phyloP scores from a whole-genome alignment of 2,888 invertebrate species.

The Dicyrtomina minuta region DNA sequence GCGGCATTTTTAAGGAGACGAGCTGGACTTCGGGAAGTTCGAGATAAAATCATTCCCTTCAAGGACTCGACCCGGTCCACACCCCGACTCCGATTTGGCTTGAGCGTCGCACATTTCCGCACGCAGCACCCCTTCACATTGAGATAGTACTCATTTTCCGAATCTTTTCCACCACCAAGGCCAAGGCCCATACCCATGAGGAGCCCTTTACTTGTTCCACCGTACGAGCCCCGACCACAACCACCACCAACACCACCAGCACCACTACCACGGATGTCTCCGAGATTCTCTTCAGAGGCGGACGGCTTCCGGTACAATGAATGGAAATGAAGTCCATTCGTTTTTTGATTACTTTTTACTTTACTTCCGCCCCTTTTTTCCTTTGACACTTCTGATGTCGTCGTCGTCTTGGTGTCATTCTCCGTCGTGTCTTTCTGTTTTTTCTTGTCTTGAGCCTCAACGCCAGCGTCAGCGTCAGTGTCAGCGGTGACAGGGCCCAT shows the following conservation, averaged over 20 bases:
- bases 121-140: conserved; percentile 42
- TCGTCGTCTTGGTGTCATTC: too few relatives aligned
- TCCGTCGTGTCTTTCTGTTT: too few relatives aligned
- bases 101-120: conserved; percentile 52
- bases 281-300: conserved; percentile 45
- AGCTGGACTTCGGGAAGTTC: conserved; percentile 43
- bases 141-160: conserved; percentile 42
- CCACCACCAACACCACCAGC: too few relatives aligned
- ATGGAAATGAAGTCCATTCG: conserved; percentile 20
- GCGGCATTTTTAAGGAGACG: conserved; percentile 20
- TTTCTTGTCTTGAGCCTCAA: neutral
- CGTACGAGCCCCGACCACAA: neutral
- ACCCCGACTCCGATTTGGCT: conserved; percentile 38
- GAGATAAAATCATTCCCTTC: conserved; percentile 47
- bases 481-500: neutral
- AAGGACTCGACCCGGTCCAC: conserved; percentile 52
- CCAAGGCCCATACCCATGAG: too few relatives aligned
- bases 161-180: too few relatives aligned
- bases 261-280: conserved; percentile 24
- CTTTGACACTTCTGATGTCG: neutral
- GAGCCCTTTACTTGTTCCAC: too few relatives aligned
- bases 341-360: neutral
- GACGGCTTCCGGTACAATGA: conserved; percentile 44
- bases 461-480: neutral
- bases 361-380: neutral